Evolutionary conservation across 2,113 vertebrate species (phyloP).

Genomic region (Camarhynchus parvulus): DNA sequence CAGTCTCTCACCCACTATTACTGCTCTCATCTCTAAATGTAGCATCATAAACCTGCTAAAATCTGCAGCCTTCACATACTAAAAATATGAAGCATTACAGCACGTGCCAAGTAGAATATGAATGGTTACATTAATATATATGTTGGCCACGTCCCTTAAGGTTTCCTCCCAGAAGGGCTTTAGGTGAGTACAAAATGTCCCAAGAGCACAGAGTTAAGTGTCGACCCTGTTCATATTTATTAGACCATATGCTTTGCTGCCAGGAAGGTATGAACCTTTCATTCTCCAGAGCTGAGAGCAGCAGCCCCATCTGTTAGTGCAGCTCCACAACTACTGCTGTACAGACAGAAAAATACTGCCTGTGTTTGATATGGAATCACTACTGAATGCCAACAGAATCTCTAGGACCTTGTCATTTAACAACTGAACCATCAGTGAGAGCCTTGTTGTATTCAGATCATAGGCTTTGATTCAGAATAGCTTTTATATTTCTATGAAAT

Average conservation of each 20-base stretch:
- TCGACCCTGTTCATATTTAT: not conserved
- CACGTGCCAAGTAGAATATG: not conserved
- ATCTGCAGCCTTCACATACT: not conserved
- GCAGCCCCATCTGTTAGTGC: not conserved
- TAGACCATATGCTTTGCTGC: not conserved
- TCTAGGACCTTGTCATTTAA: not conserved
- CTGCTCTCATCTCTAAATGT: not conserved
- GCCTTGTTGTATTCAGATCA: not conserved
- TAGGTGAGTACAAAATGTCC: not conserved
- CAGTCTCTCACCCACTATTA: not conserved
- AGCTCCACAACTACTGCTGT: not conserved
- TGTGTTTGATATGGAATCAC: not conserved
- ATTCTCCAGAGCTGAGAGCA: not conserved
- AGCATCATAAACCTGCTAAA: not conserved
- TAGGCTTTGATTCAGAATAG: not conserved
- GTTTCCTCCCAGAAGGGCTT: not conserved
- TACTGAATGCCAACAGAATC: not conserved
- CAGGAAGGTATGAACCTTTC: rapidly evolving
- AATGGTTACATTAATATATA: not conserved
- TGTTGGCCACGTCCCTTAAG: not conserved
- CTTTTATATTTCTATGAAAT: not conserved
- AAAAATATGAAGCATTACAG: not conserved
- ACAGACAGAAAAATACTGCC: not conserved
- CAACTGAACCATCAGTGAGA: not conserved
- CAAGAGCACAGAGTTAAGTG: not conserved